phyloP scores from a whole-genome alignment of 2,113 vertebrate species.

The Limanda limanda region DNA sequence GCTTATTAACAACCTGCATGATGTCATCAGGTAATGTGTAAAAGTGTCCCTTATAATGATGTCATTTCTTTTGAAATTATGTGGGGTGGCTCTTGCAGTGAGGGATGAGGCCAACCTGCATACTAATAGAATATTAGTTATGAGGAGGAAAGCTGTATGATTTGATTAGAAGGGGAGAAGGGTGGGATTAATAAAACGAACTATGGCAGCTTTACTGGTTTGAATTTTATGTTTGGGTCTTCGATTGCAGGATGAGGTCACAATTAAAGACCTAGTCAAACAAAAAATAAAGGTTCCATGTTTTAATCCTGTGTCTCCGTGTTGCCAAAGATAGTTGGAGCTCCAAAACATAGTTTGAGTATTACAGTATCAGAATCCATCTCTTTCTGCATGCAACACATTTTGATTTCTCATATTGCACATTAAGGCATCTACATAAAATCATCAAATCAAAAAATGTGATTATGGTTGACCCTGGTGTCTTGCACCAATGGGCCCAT shows the following conservation, averaged over 20 bases:
- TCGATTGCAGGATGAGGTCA: neutral
- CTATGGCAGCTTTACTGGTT: neutral
- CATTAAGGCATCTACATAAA: neutral
- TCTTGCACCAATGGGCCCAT: too few relatives aligned
- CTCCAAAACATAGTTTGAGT: too few relatives aligned
- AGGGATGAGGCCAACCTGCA: neutral
- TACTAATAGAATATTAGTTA: neutral
- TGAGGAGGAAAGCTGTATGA: neutral
- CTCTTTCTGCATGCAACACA: neutral
- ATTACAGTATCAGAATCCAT: neutral
- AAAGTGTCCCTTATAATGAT: too few relatives aligned
- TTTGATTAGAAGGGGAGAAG: neutral
- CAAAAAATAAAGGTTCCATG: neutral
- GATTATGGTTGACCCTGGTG: too few relatives aligned
- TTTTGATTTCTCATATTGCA: constrained; percentile 1
- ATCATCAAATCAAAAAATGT: neutral
- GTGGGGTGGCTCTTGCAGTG: too few relatives aligned
- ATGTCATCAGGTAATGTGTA: too few relatives aligned
- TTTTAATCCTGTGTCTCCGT: neutral
- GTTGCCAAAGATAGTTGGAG: neutral
- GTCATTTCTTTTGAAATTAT: too few relatives aligned
- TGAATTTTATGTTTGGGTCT: neutral
- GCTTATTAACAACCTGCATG: too few relatives aligned
- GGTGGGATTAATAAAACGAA: neutral
- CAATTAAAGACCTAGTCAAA: neutral